Conservation (phyloP, 2,888 invertebrate species). For the Philereme transversata region DNA sequence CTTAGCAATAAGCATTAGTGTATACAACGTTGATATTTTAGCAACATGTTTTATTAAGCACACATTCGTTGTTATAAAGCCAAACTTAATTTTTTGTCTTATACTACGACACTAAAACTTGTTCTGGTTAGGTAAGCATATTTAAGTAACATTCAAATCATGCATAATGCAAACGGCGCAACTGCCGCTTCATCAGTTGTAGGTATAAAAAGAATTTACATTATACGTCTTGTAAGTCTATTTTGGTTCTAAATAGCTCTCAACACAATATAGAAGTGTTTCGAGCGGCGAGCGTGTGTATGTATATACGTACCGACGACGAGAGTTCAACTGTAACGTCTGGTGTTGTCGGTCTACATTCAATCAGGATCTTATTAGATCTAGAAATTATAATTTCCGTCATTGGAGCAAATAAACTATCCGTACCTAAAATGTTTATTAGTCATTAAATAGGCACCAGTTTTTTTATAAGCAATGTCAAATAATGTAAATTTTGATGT, state of each 20-base stretch:
- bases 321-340: constrained; percentile 65
- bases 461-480: not conserved
- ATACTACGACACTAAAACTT: constrained; percentile 15
- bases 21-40: constrained; percentile 11
- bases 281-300: constrained; percentile 20
- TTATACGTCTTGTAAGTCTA: not conserved
- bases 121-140: constrained; percentile 27
- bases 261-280: constrained; percentile 4
- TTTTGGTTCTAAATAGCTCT: constrained; percentile 15
- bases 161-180: constrained; percentile 46
- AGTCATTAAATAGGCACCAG: constrained; percentile 37
- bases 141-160: constrained; percentile 42
- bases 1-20: constrained; percentile 29
- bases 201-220: constrained; percentile 2
- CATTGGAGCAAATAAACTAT: constrained; percentile 71
- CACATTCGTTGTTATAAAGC: constrained; percentile 23
- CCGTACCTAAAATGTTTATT: constrained; percentile 70
- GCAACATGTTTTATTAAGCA: constrained; percentile 23
- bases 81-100: constrained; percentile 12
- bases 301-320: constrained; percentile 69
- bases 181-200: constrained; percentile 2
- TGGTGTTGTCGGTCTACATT: constrained; percentile 77
- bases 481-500: not conserved
- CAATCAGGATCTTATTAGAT: constrained; percentile 58
- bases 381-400: constrained; percentile 60